Conservation (phyloP, 2,888 invertebrate genomes). For the Hyalella azteca region DNA sequence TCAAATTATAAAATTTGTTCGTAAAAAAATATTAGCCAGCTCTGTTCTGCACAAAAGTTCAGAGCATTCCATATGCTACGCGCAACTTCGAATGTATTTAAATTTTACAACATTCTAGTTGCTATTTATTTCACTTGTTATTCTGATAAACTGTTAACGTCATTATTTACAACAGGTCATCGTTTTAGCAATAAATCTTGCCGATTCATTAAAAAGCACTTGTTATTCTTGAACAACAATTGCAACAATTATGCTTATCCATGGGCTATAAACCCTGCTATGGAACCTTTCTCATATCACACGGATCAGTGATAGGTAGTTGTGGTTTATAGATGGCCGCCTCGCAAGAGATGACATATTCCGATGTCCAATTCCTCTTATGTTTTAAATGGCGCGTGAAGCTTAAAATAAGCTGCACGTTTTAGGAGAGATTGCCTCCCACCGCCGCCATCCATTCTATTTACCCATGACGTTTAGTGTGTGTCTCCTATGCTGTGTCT, state of each 20-base stretch:
- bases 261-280: background rate
- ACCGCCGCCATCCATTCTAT: constrained; percentile 20
- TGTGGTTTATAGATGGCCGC: background rate
- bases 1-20: too few relatives aligned
- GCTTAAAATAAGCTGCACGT: background rate
- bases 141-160: too few relatives aligned
- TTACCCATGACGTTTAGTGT: constrained; percentile 9
- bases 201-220: too few relatives aligned
- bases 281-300: background rate
- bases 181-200: too few relatives aligned
- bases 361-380: background rate
- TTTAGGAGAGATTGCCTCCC: constrained; percentile 8
- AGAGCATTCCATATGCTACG: too few relatives aligned
- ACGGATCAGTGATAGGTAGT: background rate
- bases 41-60: too few relatives aligned
- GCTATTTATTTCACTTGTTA: too few relatives aligned
- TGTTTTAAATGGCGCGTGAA: background rate
- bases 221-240: background rate
- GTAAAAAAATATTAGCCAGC: too few relatives aligned
- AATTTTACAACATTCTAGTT: too few relatives aligned
- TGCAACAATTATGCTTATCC: background rate
- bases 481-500: too few relatives aligned
- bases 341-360: background rate
- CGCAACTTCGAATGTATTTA: too few relatives aligned
- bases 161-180: too few relatives aligned